These are phyloP conservation scores for Reticulitermes lucifugus DNA, from an alignment of 2,888 invertebrate genomes.

Conservation along the genomic window DNA sequence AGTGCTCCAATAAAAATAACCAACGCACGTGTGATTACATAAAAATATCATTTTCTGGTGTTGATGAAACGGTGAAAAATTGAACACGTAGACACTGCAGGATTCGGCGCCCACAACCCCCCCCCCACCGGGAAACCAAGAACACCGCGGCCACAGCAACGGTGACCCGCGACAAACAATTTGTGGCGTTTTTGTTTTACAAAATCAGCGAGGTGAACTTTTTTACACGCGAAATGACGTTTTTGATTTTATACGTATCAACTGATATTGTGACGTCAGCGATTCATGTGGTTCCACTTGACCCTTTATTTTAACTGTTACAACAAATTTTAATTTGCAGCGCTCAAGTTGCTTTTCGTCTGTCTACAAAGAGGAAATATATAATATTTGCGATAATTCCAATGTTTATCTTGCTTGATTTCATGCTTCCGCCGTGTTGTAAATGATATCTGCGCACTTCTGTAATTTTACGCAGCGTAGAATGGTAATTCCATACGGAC, in stretches of 20 bases:
- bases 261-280: not conserved
- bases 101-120: not conserved
- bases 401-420: too few species aligned
- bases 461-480: too few species aligned
- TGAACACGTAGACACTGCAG: not conserved
- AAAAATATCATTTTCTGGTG: not conserved
- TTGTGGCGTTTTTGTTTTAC: not conserved
- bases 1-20: too few species aligned
- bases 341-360: not conserved
- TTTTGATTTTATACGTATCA: not conserved
- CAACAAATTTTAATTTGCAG: not conserved
- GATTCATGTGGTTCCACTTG: not conserved
- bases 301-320: not conserved
- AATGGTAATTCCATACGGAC: too few species aligned
- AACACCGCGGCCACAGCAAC: not conserved
- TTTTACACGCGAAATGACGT: conserved; percentile 9
- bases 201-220: not conserved
- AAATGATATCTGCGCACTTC: too few species aligned
- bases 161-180: not conserved
- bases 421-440: too few species aligned
- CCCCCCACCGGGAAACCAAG: not conserved
- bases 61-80: not conserved
- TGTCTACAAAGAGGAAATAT: too few species aligned
- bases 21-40: too few species aligned
- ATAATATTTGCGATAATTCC: too few species aligned